A percentile compares a stretch with the other conserved stretches of the same genome.
These are phyloP conservation scores for Caenorhabditis becei DNA, from an alignment of 2,888 invertebrate species.

Conservation along the genomic window DNA sequence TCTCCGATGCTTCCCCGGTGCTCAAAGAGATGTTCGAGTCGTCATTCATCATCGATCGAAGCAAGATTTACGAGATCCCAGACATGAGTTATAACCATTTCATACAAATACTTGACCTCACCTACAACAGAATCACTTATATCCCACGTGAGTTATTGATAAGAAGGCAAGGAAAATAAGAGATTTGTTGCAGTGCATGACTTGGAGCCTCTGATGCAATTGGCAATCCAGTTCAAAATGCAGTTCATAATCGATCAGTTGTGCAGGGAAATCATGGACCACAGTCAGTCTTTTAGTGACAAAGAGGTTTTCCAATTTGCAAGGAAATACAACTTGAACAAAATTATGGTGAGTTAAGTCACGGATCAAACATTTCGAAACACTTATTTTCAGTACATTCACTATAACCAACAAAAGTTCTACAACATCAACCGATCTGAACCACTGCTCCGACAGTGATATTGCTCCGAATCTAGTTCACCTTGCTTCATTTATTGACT, in stretches of 20 bases:
- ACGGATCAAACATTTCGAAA: background rate
- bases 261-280: background rate
- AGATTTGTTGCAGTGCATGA: background rate
- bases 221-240: background rate
- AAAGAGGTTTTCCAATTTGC: background rate
- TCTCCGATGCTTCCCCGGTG: slow-evolving; percentile 24
- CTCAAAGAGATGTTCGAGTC: slow-evolving; percentile 9
- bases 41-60: background rate
- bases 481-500: background rate
- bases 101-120: background rate
- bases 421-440: background rate
- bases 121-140: slow-evolving; percentile 3
- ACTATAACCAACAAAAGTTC: background rate
- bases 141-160: background rate
- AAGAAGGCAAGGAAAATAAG: background rate
- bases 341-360: background rate
- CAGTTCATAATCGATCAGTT: background rate
- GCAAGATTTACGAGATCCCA: background rate
- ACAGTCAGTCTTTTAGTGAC: background rate
- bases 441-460: background rate
- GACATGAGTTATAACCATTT: slow-evolving; percentile 1
- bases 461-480: background rate
- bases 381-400: background rate
- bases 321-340: background rate
- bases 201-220: background rate